Evolutionary conservation across 1,140 invertebrate species (phyloP).

Genomic region (Orchesella cincta): DNA sequence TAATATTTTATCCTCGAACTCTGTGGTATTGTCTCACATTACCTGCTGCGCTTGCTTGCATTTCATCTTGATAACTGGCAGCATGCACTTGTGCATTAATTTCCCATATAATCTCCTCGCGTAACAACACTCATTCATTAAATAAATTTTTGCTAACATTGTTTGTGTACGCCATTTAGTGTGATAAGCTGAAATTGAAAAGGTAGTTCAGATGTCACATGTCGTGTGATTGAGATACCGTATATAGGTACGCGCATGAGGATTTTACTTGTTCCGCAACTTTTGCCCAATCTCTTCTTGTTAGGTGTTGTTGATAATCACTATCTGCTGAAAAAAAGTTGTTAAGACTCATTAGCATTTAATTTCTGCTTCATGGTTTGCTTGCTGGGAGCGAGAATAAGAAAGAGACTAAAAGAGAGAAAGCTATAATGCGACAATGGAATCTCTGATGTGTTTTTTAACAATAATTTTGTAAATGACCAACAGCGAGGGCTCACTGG

Average conservation of each 20-base stretch:
- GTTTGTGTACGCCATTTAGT: too few species aligned
- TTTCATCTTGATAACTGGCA: too few species aligned
- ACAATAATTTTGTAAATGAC: neutral
- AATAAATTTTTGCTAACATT: too few species aligned
- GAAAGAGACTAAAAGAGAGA: neutral
- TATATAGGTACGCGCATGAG: too few species aligned
- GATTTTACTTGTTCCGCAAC: neutral
- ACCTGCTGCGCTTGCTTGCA: too few species aligned
- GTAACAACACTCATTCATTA: constrained; percentile 7
- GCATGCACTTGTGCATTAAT: constrained; percentile 14
- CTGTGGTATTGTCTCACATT: too few species aligned
- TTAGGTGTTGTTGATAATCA: constrained; percentile 17
- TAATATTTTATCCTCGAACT: too few species aligned
- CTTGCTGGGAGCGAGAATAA: neutral
- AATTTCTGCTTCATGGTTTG: constrained; percentile 9
- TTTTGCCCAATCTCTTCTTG: neutral
- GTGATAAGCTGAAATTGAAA: too few species aligned
- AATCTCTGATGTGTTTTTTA: neutral
- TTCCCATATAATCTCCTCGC: neutral
- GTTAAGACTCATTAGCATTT: constrained; percentile 28
- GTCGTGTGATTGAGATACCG: too few species aligned
- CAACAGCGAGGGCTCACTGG: neutral
- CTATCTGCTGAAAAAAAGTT: constrained; percentile 12
- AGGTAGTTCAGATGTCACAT: too few species aligned
- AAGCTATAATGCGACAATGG: neutral